Base-by-base conservation (phyloP, 2,888 invertebrate species). In the Ephialtes manifestator region DNA sequence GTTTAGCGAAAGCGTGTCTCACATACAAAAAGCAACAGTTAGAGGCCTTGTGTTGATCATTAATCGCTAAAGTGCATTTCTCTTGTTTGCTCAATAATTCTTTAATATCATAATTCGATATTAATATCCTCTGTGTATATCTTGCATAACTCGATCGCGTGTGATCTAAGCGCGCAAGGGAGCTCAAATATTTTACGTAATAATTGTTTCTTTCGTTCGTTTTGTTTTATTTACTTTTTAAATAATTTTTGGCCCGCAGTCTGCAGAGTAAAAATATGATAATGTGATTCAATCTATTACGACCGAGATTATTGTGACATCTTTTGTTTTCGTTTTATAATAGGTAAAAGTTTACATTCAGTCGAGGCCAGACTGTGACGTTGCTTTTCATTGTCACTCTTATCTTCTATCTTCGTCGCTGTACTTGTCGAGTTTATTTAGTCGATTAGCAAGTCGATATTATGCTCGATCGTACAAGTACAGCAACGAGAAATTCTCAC, bases 1-100 rank as follows among this genome's bases (percentile, higher is more conserved):
- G 87, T 89, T 87, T 87, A 90, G 91, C 92, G 89, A 92, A 92
- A 93, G 93, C 93, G 92, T 91, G 89, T 92, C 89, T 91, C 90
- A 93, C 92, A 90, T 93, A 93, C 92, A 93, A 93, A 93, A 93
- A 94, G 94, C 94, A 93, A 93, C 93, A 90, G 90, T 93, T 91
- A 93, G 93, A 94, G 93, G 93, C 94, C 93, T 91, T 93, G 92
- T 92, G 92, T 91, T 90, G 89, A 88, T 88, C 76, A 74, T 90
- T 87, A 90, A 91, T 91, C 92, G 92, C 91, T 91, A 88, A 87
- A 90, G 93, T 93, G 92, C 92, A 93, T 92, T 72, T 71, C 20
- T 67, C 71, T 82, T 63, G 28, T 80, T 46, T 67, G 68, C 78
- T 75, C 82, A 75, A 83, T 86, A 85, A 84, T 84, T 80, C 77